Evolutionary conservation across 2,797 vertebrate species (phyloP).

Genomic region (Pipistrellus pipistrellus): DNA sequence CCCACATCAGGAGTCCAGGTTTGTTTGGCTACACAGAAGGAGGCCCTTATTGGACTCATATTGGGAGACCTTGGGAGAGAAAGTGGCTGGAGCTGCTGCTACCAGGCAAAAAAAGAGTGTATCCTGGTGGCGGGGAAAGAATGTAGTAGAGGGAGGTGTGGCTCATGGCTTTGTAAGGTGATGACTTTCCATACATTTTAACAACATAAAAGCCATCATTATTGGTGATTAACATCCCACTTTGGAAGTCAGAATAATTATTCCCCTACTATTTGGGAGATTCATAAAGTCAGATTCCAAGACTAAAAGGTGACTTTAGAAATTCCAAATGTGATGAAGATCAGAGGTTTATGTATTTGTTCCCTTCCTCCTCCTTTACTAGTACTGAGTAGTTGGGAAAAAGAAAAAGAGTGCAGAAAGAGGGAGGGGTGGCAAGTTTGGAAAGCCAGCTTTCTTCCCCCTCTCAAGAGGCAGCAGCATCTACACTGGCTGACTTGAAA

Average conservation of each 20-base stretch:
- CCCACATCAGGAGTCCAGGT: constrained; percentile 16
- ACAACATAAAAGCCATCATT: not conserved
- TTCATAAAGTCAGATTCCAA: constrained; percentile 2
- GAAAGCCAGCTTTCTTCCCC: not conserved
- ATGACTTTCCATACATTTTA: not conserved
- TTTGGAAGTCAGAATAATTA: not conserved
- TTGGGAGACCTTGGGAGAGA: not conserved
- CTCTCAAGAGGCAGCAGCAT: not conserved
- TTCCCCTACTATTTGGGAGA: not conserved
- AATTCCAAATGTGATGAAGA: constrained; percentile 13
- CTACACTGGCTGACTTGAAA: not conserved
- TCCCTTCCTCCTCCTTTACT: not conserved
- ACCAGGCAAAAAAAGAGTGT: constrained; percentile 22
- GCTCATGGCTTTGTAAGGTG: not conserved
- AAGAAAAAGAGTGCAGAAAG: not conserved
- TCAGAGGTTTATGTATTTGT: constrained; percentile 2
- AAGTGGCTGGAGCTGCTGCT: not conserved
- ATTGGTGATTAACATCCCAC: not conserved
- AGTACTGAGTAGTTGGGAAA: not conserved
- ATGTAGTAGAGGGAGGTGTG: not conserved
- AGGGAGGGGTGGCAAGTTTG: not conserved
- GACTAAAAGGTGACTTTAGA: constrained; percentile 16
- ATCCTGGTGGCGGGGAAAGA: constrained; percentile 23
- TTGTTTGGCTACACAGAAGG: constrained; percentile 61
- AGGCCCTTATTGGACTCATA: constrained; percentile 63